Percentiles rank a stretch among this genome's conserved stretches.
Conservation (phyloP, 2,888 invertebrate genomes). For the Auanema freiburgensis region DNA sequence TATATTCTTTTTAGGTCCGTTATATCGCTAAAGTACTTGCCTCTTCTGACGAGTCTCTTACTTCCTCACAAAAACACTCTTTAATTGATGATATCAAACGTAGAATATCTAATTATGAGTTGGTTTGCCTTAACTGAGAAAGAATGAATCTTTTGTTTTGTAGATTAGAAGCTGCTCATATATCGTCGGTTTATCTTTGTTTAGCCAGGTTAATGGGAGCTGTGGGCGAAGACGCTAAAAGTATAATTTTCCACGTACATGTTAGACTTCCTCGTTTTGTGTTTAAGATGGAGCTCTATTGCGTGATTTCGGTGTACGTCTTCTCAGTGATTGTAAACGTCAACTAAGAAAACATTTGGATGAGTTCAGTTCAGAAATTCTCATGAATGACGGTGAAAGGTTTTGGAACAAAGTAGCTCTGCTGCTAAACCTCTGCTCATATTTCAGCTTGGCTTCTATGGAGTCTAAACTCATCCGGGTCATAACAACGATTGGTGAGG, state of each 20-base stretch:
- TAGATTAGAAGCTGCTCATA: conserved; percentile 37
- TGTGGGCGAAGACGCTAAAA: conserved; percentile 29
- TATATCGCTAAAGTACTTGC: conserved; percentile 44
- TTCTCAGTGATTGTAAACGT: conserved; percentile 8
- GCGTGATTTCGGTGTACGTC: conserved; percentile 6
- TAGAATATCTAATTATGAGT: conserved; percentile 13
- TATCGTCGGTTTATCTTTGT: conserved; percentile 38
- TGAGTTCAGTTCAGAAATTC: conserved; percentile 8
- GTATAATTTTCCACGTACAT: conserved; percentile 27
- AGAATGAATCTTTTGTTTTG: conserved; percentile 10
- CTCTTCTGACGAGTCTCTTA: conserved; percentile 24
- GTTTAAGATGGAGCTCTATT: background rate
- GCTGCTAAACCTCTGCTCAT: background rate
- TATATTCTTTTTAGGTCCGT: conserved; percentile 10
- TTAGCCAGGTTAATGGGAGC: conserved; percentile 41
- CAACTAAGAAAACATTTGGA: conserved; percentile 5
- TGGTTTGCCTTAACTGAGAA: background rate
- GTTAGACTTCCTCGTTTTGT: background rate
- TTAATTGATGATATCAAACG: conserved; percentile 21
- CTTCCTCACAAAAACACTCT: conserved; percentile 9
- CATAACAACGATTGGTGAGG: conserved; percentile 66
- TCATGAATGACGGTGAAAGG: conserved; percentile 11
- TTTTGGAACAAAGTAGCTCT: background rate
- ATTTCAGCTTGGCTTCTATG: conserved; percentile 9
- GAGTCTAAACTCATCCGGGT: conserved; percentile 59